These are phyloP conservation scores for Schizopygopsis malacanthus DNA, from an alignment of 2,797 vertebrate genomes.

Conservation along the genomic window DNA sequence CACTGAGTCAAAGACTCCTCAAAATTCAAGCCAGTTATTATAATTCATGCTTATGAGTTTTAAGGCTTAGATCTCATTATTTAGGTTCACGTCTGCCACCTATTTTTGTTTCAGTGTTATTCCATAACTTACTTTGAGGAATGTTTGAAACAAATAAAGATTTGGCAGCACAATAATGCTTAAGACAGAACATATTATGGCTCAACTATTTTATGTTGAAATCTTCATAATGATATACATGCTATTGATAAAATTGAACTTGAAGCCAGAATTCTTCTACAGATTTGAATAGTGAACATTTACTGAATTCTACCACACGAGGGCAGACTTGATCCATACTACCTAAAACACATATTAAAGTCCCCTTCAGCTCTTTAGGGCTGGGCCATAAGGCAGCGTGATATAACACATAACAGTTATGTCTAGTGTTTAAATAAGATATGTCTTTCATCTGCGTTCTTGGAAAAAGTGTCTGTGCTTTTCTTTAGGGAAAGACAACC, in stretches of 20 bases:
- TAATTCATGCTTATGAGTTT: neutral
- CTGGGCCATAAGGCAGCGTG: neutral
- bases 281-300: neutral
- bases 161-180: neutral
- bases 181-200: neutral
- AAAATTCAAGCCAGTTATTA: neutral
- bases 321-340: conserved; percentile 34
- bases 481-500: neutral
- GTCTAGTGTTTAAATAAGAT: neutral
- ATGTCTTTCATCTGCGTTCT: neutral
- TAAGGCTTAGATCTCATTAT: neutral
- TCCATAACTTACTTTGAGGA: neutral
- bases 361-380: neutral
- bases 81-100: neutral
- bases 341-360: neutral
- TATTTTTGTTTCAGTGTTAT: neutral
- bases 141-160: neutral
- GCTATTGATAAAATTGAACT: neutral
- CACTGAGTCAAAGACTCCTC: neutral
- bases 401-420: neutral
- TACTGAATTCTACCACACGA: conserved; percentile 42
- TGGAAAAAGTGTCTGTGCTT: neutral
- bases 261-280: neutral
- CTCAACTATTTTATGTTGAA: neutral
- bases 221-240: neutral